A percentile compares a stretch with the other conserved stretches of the same genome.
These are phyloP conservation scores for Cephalopterus ornatus DNA, from an alignment of 2,113 vertebrate species.

Conservation along the genomic window DNA sequence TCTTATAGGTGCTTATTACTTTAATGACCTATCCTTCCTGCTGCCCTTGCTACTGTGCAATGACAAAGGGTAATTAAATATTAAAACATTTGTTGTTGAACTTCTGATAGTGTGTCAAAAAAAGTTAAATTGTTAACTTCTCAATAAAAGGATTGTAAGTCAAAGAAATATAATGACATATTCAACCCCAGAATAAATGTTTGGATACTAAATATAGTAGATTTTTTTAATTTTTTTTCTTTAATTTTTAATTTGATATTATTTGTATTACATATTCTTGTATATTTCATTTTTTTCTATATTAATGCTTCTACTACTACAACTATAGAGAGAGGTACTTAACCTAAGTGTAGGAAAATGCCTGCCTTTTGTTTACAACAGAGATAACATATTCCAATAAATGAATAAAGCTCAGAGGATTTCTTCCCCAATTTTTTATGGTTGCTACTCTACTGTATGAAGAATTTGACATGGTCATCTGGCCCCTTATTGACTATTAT, in stretches of 20 bases:
- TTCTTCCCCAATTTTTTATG: not conserved
- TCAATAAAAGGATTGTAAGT: not conserved
- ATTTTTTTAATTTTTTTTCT: not conserved
- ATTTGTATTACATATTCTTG: not conserved
- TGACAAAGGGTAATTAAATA: not conserved
- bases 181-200: not conserved
- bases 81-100: not conserved
- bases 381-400: not conserved
- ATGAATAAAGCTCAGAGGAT: not conserved
- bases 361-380: not conserved
- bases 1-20: not conserved
- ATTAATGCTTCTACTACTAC: not conserved
- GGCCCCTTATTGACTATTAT: not conserved
- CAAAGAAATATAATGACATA: not conserved
- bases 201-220: not conserved
- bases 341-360: not conserved
- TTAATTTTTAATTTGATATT: not conserved
- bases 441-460: not conserved
- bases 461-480: not conserved
- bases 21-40: not conserved
- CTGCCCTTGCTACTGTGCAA: not conserved
- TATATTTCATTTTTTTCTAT: not conserved
- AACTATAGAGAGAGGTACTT: not conserved
- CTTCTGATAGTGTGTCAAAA: not conserved
- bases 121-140: not conserved